Percentiles rank a stretch among this genome's conserved stretches.
Evolutionary conservation across 37 sponge, comb jelly and placozoan species (phyloP).

Genomic region (Hormiphora californensis): DNA sequence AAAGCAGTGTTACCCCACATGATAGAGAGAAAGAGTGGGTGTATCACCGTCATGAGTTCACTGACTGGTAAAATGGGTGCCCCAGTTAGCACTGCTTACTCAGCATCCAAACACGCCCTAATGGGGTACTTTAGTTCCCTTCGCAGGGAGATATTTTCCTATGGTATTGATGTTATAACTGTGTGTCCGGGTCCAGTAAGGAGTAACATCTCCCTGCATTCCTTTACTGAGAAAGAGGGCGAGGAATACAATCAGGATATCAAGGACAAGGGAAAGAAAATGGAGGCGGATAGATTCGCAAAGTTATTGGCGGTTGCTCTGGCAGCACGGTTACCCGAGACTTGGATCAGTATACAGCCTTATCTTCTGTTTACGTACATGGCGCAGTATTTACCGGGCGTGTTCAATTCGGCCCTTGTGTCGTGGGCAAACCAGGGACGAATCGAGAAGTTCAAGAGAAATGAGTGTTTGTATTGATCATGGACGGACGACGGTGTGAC

Average conservation of each 20-base stretch:
- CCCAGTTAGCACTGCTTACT: conserved; percentile 72
- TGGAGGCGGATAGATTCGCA: conserved; percentile 68
- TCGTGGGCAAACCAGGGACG: not conserved
- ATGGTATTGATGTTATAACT: conserved; percentile 58
- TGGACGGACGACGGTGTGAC: too few species aligned
- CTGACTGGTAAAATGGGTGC: conserved; percentile 81
- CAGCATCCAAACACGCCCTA: conserved; percentile 84
- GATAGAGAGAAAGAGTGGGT: conserved; percentile 63
- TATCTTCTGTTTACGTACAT: conserved; percentile 73
- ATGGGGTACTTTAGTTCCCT: conserved; percentile 82
- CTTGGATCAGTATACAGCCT: conserved; percentile 80
- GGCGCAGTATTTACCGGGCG: conserved; percentile 67
- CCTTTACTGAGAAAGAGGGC: conserved; percentile 34
- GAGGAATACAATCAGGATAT: not conserved
- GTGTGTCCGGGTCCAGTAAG: conserved; percentile 89
- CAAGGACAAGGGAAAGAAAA: conserved; percentile 36
- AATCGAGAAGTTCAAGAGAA: conserved; percentile 20
- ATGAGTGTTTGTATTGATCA: conserved; percentile 25
- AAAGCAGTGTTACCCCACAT: conserved; percentile 81
- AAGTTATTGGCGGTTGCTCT: conserved; percentile 76
- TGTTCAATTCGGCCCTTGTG: conserved; percentile 58
- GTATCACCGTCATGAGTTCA: conserved; percentile 73
- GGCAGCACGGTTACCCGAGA: conserved; percentile 74
- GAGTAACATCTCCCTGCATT: conserved; percentile 52
- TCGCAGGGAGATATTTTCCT: conserved; percentile 72